phyloP scores from a whole-genome alignment of 2,113 vertebrate species.

The Gnathochromis pfefferi region DNA sequence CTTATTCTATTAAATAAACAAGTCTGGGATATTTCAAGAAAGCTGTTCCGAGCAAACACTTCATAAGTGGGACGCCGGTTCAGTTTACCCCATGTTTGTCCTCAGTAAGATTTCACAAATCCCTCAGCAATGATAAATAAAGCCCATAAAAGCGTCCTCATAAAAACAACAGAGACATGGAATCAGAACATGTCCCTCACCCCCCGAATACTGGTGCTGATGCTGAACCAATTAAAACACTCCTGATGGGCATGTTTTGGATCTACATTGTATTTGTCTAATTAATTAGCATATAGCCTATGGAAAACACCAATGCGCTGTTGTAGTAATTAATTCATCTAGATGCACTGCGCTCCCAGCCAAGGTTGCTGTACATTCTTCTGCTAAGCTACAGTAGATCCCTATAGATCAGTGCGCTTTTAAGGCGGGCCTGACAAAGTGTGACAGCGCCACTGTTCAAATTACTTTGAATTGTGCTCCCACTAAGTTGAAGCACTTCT shows the following conservation, averaged over 20 bases:
- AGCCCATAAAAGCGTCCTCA: not conserved
- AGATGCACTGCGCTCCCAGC: conserved; percentile 9
- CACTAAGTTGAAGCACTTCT: conserved; percentile 1
- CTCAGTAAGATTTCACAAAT: conserved; percentile 16
- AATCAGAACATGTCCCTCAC: conserved; percentile 29
- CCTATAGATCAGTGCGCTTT: not conserved
- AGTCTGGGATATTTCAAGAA: not conserved
- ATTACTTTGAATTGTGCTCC: conserved; percentile 30
- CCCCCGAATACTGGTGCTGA: not conserved
- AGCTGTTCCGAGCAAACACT: not conserved
- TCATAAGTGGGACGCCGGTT: not conserved
- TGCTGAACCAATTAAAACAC: conserved; percentile 51
- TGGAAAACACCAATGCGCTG: conserved; percentile 38
- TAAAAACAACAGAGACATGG: conserved; percentile 2
- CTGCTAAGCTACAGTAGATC: not conserved
- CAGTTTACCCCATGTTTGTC: conserved; percentile 6
- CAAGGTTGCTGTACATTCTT: conserved; percentile 45
- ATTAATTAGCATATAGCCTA: conserved; percentile 63
- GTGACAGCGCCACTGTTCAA: conserved; percentile 6
- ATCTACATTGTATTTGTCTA: conserved; percentile 57
- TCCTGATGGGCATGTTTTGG: conserved; percentile 56
- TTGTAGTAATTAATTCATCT: conserved; percentile 50
- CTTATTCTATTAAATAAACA: not conserved
- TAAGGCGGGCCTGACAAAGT: not conserved
- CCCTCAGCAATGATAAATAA: conserved; percentile 15